Percentiles rank a stretch among this genome's conserved stretches.
phyloP scores from a whole-genome alignment of 2,888 invertebrate genomes.

The Lasioglossum zephyrum region DNA sequence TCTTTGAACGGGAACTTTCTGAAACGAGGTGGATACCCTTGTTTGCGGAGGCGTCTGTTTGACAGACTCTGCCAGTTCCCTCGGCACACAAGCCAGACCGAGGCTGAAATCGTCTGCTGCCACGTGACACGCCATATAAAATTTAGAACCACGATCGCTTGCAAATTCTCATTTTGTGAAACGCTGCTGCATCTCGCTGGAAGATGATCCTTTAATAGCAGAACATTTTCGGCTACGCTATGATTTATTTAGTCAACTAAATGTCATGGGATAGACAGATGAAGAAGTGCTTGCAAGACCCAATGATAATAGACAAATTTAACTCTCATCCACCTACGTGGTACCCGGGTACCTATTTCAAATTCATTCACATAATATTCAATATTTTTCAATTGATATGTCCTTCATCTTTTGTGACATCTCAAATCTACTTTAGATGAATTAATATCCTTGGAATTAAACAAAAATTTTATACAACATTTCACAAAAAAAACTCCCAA shows the following conservation, averaged over 20 bases:
- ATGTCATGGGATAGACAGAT: too few species aligned
- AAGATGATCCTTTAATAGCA: not conserved
- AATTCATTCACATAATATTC: too few species aligned
- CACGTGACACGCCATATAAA: not conserved
- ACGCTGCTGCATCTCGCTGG: not conserved
- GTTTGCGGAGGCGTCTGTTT: conserved; percentile 12
- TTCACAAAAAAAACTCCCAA: too few species aligned
- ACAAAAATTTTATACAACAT: too few species aligned
- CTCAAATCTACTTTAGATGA: too few species aligned
- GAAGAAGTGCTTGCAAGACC: too few species aligned
- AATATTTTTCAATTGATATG: too few species aligned
- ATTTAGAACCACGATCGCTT: not conserved
- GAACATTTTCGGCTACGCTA: not conserved
- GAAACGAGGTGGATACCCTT: not conserved
- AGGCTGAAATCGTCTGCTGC: not conserved
- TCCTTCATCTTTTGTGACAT: too few species aligned
- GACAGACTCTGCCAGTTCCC: not conserved
- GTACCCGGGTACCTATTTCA: too few species aligned
- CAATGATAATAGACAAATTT: too few species aligned
- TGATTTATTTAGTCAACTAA: not conserved
- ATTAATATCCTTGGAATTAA: too few species aligned
- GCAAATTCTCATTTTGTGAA: not conserved
- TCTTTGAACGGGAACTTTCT: not conserved
- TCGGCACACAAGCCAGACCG: not conserved
- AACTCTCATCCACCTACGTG: too few species aligned